These are phyloP conservation scores for Tetragnatha versicolor DNA, from an alignment of 1,140 invertebrate species.

Conservation along the genomic window DNA sequence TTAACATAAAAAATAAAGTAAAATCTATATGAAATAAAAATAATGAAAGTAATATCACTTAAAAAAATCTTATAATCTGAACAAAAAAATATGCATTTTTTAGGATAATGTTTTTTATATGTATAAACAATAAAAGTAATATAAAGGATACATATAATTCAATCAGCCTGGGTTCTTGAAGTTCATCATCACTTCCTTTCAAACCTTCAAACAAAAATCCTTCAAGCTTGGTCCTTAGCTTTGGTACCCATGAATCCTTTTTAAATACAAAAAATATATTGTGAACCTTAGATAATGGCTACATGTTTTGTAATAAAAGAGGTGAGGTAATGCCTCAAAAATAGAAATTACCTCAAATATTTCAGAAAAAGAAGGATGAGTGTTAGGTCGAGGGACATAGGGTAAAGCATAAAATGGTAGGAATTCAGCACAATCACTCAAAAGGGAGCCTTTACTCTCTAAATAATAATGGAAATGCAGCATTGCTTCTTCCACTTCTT, in stretches of 20 bases:
- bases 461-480: constrained; percentile 68
- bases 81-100: background rate
- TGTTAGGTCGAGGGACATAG: constrained; percentile 68
- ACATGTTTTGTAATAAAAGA: no score
- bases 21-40: background rate
- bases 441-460: constrained; percentile 66
- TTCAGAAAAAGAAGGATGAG: constrained; percentile 68
- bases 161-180: constrained; percentile 30
- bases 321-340: no score
- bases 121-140: background rate
- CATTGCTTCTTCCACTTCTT: constrained; percentile 64
- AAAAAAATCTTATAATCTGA: background rate
- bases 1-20: constrained; percentile 14
- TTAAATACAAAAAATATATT: background rate
- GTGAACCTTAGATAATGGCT: no score
- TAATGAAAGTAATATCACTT: no score
- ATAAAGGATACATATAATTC: constrained; percentile 54
- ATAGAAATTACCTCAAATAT: constrained; percentile 67
- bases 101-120: background rate
- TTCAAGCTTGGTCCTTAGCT: constrained; percentile 63
- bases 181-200: constrained; percentile 16
- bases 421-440: constrained; percentile 69
- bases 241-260: constrained; percentile 64
- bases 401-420: constrained; percentile 70
- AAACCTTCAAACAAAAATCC: constrained; percentile 61